Conservation (phyloP, 2,888 invertebrate species). For the Geophilus truncorum region DNA sequence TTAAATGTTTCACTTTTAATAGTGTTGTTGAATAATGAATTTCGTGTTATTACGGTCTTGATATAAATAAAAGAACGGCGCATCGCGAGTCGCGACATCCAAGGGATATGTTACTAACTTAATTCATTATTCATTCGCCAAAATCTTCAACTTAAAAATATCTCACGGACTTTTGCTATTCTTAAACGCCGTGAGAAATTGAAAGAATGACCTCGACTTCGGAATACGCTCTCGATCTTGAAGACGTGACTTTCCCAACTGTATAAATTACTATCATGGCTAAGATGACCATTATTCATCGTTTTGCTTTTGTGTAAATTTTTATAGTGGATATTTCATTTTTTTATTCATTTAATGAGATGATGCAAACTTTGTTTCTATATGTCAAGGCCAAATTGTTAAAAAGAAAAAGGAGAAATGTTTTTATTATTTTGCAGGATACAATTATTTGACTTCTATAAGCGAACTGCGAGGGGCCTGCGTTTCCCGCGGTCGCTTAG, state of each 20-base stretch:
- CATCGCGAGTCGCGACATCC: neutral
- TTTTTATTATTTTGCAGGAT: neutral
- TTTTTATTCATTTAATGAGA: too few relatives aligned
- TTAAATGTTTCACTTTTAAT: neutral
- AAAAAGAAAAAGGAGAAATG: neutral
- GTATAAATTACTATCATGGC: neutral
- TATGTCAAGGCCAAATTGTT: neutral
- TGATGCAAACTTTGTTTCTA: too few relatives aligned
- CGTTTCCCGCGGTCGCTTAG: too few relatives aligned
- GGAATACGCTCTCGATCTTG: neutral
- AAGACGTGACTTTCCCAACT: neutral
- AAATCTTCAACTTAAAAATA: neutral
- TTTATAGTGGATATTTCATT: neutral
- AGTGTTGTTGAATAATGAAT: neutral
- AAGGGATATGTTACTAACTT: neutral
- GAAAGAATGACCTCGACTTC: neutral
- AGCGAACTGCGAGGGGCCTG: too few relatives aligned
- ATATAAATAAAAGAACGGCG: neutral
- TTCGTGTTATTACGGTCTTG: neutral
- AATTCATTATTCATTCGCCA: slow-evolving; percentile 3
- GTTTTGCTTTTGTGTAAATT: neutral
- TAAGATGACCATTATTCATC: neutral
- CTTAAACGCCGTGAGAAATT: neutral
- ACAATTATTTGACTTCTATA: neutral
- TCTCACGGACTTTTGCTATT: neutral